phyloP scores from a whole-genome alignment of 2,797 vertebrate species.

The Acanthiza pusilla region DNA sequence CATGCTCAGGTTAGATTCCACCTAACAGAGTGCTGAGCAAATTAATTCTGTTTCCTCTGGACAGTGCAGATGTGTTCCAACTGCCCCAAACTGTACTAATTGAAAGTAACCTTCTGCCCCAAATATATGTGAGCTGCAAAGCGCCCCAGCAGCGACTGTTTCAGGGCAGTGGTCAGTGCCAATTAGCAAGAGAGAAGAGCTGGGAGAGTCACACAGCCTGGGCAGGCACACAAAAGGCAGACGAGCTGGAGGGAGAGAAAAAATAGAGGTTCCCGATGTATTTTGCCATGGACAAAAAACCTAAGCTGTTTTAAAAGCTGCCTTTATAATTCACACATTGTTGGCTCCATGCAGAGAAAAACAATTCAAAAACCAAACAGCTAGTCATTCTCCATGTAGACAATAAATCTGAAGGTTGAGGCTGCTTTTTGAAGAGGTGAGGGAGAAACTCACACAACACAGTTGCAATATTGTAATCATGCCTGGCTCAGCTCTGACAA shows the following conservation, averaged over 20 bases:
- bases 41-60: neutral
- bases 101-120: neutral
- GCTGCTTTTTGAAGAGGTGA: neutral
- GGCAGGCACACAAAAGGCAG: neutral
- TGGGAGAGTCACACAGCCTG: neutral
- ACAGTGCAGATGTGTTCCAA: neutral
- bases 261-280: neutral
- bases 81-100: neutral
- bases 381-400: neutral
- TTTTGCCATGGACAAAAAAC: neutral
- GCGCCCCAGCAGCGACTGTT: neutral
- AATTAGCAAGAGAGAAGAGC: neutral
- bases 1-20: neutral
- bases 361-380: neutral
- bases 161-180: neutral
- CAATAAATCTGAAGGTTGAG: neutral
- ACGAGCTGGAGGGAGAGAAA: neutral
- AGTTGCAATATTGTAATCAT: neutral
- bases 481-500: slow-evolving; percentile 12
- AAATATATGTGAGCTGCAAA: neutral
- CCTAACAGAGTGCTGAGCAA: neutral
- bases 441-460: neutral
- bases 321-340: neutral
- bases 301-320: neutral
- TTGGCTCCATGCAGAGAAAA: neutral